Percentiles rank a stretch among this genome's conserved stretches.
Evolutionary conservation across 2,888 invertebrate species (phyloP).

Genomic region (Amiota communis): DNA sequence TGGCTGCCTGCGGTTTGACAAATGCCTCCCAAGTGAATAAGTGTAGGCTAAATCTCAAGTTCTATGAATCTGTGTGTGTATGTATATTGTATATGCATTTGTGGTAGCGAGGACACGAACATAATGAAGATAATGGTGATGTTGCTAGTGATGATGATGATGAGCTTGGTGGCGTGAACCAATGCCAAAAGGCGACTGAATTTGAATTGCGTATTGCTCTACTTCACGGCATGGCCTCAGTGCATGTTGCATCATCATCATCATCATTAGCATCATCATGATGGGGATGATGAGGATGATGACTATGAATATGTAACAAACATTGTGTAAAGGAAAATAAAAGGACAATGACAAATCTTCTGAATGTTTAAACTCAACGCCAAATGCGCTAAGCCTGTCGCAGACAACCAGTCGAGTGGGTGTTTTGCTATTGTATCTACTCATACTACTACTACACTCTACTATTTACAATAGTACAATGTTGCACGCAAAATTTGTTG

Average conservation of each 20-base stretch:
- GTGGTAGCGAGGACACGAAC: constrained; percentile 7
- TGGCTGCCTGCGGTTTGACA: constrained; percentile 11
- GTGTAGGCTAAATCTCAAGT: neutral
- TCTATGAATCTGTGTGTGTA: neutral
- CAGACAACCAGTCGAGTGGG: no score
- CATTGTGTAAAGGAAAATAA: constrained; percentile 32
- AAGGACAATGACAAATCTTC: constrained; percentile 32
- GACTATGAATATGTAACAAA: neutral
- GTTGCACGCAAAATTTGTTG: neutral
- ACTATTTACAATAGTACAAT: no score
- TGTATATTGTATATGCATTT: neutral
- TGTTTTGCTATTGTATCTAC: no score
- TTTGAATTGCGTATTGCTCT: constrained; percentile 3
- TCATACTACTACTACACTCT: no score
- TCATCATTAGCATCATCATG: no score
- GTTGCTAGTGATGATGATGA: constrained; percentile 12
- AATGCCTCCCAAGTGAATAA: constrained; percentile 24
- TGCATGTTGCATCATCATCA: no score
- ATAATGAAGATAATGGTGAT: neutral
- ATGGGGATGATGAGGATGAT: neutral
- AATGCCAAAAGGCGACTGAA: constrained; percentile 11
- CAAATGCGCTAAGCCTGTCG: neutral
- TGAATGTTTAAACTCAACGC: constrained; percentile 22
- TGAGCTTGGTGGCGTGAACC: neutral
- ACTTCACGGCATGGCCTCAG: neutral